phyloP scores from a whole-genome alignment of 2,113 vertebrate species.

The Sinocyclocheilus rhinocerous region DNA sequence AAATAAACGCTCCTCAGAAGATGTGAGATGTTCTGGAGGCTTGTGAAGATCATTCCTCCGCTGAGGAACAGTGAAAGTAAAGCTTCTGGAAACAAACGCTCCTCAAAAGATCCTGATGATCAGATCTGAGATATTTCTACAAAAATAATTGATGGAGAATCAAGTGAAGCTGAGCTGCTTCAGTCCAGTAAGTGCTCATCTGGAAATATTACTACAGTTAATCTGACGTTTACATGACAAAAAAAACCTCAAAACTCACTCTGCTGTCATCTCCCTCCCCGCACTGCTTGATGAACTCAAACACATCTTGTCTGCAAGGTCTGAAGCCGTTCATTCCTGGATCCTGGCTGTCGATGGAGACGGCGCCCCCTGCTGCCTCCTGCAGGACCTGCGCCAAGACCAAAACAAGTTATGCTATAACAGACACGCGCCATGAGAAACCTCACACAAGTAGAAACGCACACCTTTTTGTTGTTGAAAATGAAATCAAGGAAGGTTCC shows the following conservation, averaged over 20 bases:
- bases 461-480: constrained; percentile 69
- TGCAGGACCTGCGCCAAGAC: constrained; percentile 70
- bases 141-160: too few species aligned
- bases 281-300: constrained; percentile 82
- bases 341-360: constrained; percentile 63
- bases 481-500: constrained; percentile 79
- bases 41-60: too few species aligned
- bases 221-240: too few species aligned
- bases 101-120: too few species aligned
- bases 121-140: too few species aligned
- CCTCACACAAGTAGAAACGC: neutral
- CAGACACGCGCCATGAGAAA: neutral
- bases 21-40: too few species aligned
- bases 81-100: too few species aligned
- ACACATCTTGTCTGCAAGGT: constrained; percentile 77
- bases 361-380: constrained; percentile 69
- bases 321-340: constrained; percentile 62
- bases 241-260: constrained; percentile 61
- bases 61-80: too few species aligned
- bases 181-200: too few species aligned
- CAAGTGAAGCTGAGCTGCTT: too few species aligned
- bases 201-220: too few species aligned
- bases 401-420: neutral
- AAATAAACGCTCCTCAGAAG: too few species aligned
- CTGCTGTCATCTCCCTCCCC: constrained; percentile 64